Conservation (phyloP, 2,888 invertebrate genomes). For the Carcina quercana region DNA sequence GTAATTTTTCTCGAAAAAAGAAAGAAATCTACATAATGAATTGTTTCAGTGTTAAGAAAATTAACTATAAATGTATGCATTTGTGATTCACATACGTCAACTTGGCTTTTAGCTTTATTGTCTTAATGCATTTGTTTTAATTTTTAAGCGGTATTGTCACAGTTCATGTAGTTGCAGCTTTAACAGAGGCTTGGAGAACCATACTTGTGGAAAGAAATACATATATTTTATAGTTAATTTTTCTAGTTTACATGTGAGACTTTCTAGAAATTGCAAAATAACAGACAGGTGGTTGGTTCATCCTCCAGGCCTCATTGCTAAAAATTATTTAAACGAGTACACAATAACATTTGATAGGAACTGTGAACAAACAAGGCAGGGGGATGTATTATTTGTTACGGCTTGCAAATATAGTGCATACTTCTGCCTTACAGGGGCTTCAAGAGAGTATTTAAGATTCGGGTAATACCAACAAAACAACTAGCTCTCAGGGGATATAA, state of each 20-base stretch:
- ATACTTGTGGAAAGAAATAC: constrained; percentile 21
- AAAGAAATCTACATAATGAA: no score
- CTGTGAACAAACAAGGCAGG: constrained; percentile 54
- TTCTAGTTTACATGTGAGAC: constrained; percentile 24
- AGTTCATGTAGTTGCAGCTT: constrained; percentile 16
- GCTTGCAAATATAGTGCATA: constrained; percentile 56
- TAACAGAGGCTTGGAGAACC: constrained; percentile 24
- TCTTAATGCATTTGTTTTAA: constrained; percentile 19
- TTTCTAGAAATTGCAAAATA: constrained; percentile 13
- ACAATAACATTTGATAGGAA: constrained; percentile 12
- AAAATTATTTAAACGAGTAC: constrained; percentile 13
- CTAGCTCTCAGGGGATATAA: constrained; percentile 53
- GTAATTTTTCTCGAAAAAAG: no score
- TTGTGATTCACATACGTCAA: constrained; percentile 3
- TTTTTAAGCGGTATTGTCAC: constrained; percentile 40
- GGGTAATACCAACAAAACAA: constrained; percentile 26
- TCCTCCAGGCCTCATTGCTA: constrained; percentile 20
- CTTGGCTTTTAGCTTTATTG: constrained; percentile 4
- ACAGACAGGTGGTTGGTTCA: background rate
- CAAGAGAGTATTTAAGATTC: constrained; percentile 43
- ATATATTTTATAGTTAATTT: constrained; percentile 37
- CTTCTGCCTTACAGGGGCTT: constrained; percentile 42
- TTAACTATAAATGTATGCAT: background rate
- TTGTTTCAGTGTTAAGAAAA: background rate
- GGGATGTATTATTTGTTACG: constrained; percentile 49